Evolutionary conservation across 2,113 vertebrate species (phyloP).

Genomic region (Zosterops lateralis): DNA sequence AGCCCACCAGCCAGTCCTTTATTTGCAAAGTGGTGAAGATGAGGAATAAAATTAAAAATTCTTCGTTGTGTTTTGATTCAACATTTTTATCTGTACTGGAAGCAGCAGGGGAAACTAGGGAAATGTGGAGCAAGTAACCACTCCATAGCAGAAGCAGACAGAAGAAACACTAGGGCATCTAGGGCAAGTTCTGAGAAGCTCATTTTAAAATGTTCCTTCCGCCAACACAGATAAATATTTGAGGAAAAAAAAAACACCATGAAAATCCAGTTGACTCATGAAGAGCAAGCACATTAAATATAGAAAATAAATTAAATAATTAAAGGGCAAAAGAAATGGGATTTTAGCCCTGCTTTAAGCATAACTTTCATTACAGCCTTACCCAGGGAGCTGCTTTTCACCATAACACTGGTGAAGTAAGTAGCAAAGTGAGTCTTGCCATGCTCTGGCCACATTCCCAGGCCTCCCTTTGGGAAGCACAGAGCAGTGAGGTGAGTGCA

Average conservation of each 20-base stretch:
- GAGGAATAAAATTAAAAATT: not conserved
- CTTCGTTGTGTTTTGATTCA: not conserved
- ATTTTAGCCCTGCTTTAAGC: not conserved
- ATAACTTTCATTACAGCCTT: not conserved
- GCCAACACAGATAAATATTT: conserved; percentile 31
- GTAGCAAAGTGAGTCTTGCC: not conserved
- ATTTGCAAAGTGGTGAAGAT: not conserved
- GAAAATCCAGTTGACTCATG: conserved; percentile 3
- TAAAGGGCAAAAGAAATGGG: not conserved
- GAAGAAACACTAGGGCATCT: not conserved
- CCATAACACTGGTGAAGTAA: not conserved
- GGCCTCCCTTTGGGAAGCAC: rapidly evolving
- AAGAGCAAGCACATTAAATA: not conserved
- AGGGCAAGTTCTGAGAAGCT: not conserved
- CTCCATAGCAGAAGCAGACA: not conserved
- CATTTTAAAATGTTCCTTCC: conserved; percentile 19
- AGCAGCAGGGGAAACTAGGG: not conserved
- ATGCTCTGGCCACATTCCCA: not conserved
- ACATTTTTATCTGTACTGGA: not conserved
- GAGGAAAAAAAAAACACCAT: not conserved
- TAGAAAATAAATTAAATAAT: conserved; percentile 51
- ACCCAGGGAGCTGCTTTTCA: not conserved
- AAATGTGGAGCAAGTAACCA: not conserved
- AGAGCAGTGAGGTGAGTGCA: not conserved
- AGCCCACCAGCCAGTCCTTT: not conserved